Evolutionary conservation across 1,140 invertebrate species (phyloP), one percentile per base, ranked within the genome.

Genomic region (Wasmannia auropunctata): DNA sequence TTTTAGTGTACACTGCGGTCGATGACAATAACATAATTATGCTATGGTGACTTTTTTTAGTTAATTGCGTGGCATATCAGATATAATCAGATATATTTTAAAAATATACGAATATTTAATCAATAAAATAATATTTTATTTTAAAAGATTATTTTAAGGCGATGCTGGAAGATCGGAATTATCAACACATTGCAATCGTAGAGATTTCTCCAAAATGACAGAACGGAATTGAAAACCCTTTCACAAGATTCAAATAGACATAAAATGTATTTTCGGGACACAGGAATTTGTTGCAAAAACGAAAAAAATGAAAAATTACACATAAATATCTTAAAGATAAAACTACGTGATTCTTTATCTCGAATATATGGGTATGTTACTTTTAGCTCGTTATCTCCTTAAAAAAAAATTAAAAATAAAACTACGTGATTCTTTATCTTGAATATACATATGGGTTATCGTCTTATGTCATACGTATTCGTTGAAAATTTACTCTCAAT

Each of bases 21-120:
- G n/a, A 58, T 81, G 25, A 69, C 14, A 56, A 22, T 70, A 58
- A 80, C n/a, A 72, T 72, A 40, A 81, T 7, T 81, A 81, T 81
- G 34, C 49, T 65, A 19, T 67, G n/a, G 28, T 65, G 40, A 65
- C 31, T 79, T 80, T 34, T 62, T 54, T 25, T 69, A 25, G 28
- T 72, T 67, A 51, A 69, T 40, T 60, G 25, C 37, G 37, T 43
- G 37, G 8, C n/a, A n/a, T 8, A 62, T 63, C 31, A 37, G n/a
- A 63, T 63, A 79, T 8, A 67, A 65, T 22, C n/a, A 22, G 2
- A n/a, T n/a, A n/a, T 77, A 37, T 37, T 16, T 22, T 51, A 69
- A 69, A 60, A 80, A 40, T 40, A 65, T 25, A 69, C 25, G 22
- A 4, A 22, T 34, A 7, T n/a, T 51, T 28, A 54, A 54, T 56